Evolutionary conservation across 2,888 invertebrate species (phyloP).

Genomic region (Serripes groenlandicus): DNA sequence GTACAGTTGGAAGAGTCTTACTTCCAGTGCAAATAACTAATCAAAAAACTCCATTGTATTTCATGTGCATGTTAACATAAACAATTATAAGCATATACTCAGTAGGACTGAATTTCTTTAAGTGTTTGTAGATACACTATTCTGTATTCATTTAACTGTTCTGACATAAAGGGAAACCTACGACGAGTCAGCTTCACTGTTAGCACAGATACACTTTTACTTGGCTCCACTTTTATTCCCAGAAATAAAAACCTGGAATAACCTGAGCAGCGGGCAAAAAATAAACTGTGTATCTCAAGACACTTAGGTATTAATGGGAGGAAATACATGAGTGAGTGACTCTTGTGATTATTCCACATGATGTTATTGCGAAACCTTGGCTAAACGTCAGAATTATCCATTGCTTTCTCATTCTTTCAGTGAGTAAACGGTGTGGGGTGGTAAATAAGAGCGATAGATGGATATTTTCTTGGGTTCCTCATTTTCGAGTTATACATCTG

Average conservation of each 20-base stretch:
- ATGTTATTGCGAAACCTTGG: slow-evolving; percentile 28
- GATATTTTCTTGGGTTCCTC: neutral
- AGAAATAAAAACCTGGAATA: neutral
- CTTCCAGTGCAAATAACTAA: too few species aligned
- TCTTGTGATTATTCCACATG: slow-evolving; percentile 21
- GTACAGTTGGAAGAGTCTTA: too few species aligned
- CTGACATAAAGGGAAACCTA: too few species aligned
- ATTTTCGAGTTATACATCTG: slow-evolving; percentile 5
- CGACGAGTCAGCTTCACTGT: too few species aligned
- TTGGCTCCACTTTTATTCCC: too few species aligned
- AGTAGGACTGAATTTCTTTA: too few species aligned
- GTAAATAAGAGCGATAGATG: neutral
- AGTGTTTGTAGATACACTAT: too few species aligned
- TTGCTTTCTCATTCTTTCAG: neutral
- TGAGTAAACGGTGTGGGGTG: slow-evolving; percentile 19
- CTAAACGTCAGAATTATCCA: slow-evolving; percentile 2
- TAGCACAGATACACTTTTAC: too few species aligned
- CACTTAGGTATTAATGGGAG: slow-evolving; percentile 22
- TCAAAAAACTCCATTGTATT: too few species aligned
- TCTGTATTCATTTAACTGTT: too few species aligned
- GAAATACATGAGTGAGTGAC: slow-evolving; percentile 29
- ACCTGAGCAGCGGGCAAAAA: slow-evolving; percentile 19
- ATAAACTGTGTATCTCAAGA: slow-evolving; percentile 8
- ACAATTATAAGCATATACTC: too few species aligned
- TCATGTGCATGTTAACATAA: too few species aligned